Percentiles rank a stretch among this genome's conserved stretches.
Conservation (phyloP, 2,113 vertebrate species). For the Smithornis capensis region DNA sequence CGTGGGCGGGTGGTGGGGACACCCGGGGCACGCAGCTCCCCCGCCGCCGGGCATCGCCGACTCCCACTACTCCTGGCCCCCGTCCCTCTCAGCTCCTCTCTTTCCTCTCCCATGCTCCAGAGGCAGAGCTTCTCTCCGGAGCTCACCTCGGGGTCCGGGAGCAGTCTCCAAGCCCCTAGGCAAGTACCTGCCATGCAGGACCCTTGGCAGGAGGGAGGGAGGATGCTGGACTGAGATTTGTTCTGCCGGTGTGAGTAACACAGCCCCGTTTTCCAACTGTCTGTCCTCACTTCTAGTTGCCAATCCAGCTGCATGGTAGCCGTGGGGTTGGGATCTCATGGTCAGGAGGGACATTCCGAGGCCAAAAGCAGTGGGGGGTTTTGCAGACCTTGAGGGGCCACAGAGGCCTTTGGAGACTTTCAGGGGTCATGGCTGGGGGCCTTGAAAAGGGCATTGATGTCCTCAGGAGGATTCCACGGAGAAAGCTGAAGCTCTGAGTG, state of each 20-base stretch:
- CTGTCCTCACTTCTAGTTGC: neutral
- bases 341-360: neutral
- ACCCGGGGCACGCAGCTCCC: neutral
- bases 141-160: neutral
- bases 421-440: neutral
- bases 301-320: neutral
- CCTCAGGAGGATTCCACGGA: neutral
- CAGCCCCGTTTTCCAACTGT: rapidly evolving
- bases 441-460: neutral
- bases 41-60: neutral
- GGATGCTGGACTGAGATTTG: neutral
- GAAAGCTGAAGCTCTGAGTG: neutral
- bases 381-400: neutral
- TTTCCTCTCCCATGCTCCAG: neutral
- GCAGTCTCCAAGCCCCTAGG: neutral
- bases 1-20: neutral
- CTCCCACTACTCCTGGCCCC: too few relatives aligned
- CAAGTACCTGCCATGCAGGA: neutral
- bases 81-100: neutral
- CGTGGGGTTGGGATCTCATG: neutral
- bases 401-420: neutral
- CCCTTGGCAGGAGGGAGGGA: neutral
- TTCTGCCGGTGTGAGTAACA: neutral
- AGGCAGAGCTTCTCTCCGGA: neutral
- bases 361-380: neutral